These are phyloP conservation scores for Labrus mixtus DNA, from an alignment of 2,113 vertebrate species.

Conservation along the genomic window DNA sequence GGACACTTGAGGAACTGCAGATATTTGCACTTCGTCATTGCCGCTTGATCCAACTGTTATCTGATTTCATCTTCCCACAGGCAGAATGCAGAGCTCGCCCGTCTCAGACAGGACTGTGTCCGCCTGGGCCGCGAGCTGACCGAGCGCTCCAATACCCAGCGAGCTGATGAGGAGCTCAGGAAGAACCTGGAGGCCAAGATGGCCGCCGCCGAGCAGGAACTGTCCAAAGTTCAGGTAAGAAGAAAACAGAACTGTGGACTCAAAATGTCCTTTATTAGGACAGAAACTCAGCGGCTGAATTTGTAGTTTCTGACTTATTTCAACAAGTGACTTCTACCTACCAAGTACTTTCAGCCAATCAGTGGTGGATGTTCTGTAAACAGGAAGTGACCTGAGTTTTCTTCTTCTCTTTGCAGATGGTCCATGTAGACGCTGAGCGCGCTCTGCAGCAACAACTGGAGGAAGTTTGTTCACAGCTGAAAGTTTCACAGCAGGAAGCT, in stretches of 20 bases:
- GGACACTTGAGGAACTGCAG: too few relatives aligned
- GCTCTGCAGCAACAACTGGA: conserved; percentile 12
- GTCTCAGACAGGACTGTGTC: conserved; percentile 22
- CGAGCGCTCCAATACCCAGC: not conserved
- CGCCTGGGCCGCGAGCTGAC: conserved; percentile 14
- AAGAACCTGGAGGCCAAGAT: conserved; percentile 24
- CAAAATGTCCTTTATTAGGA: too few relatives aligned
- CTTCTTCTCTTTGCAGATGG: conserved; percentile 5
- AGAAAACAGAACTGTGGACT: too few relatives aligned
- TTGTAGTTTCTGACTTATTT: too few relatives aligned
- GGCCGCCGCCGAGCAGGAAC: not conserved
- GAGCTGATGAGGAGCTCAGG: not conserved
- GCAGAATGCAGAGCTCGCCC: conserved; percentile 29
- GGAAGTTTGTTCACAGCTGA: not conserved
- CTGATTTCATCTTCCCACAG: not conserved
- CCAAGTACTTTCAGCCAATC: not conserved
- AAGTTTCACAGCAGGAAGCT: not conserved
- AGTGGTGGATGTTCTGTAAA: not conserved
- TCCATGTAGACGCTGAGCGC: not conserved
- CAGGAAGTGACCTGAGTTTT: conserved; percentile 6
- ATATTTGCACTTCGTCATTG: too few relatives aligned
- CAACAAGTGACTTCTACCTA: too few relatives aligned
- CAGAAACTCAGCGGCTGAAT: too few relatives aligned
- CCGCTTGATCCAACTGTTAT: not conserved
- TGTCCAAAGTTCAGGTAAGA: conserved; percentile 4